These are phyloP conservation scores for Callopanchax toddi DNA, from an alignment of 2,113 vertebrate species.

Conservation along the genomic window DNA sequence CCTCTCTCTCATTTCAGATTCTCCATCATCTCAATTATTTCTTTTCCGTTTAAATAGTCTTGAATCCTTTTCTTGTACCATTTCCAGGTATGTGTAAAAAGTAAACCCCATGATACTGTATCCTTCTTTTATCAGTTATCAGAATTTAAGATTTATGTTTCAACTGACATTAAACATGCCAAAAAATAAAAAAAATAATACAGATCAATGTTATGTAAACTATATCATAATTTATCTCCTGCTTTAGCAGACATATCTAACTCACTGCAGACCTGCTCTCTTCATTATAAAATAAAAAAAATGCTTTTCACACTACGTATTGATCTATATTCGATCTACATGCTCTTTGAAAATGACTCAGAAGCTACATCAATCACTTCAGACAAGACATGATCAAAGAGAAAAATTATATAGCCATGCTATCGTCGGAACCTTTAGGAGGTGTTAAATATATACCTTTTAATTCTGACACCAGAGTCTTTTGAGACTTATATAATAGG, in stretches of 20 bases:
- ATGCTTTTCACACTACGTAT: neutral
- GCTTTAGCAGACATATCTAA: neutral
- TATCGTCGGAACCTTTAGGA: neutral
- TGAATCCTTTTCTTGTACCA: too few species aligned
- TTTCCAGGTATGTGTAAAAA: too few species aligned
- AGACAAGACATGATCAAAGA: conserved; percentile 13
- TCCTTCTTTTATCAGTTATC: too few species aligned
- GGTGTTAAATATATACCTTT: conserved; percentile 11
- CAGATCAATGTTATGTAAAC: too few species aligned
- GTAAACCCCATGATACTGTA: too few species aligned
- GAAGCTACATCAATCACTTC: neutral
- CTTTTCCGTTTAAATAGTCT: too few species aligned
- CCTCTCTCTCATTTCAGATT: too few species aligned
- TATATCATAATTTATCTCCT: neutral
- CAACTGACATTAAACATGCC: too few species aligned
- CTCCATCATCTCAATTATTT: too few species aligned
- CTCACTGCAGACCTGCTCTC: neutral
- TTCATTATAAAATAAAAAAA: neutral
- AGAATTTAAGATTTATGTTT: too few species aligned
- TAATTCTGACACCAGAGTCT: conserved; percentile 7
- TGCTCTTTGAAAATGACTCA: conserved; percentile 3
- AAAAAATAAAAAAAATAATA: too few species aligned
- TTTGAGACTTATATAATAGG: conserved; percentile 15
- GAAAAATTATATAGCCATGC: neutral
- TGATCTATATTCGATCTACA: neutral